Evolutionary conservation across 2,113 vertebrate species (phyloP), one percentile per base, ranked within the genome.

Genomic region (Catharus bicknelli): DNA sequence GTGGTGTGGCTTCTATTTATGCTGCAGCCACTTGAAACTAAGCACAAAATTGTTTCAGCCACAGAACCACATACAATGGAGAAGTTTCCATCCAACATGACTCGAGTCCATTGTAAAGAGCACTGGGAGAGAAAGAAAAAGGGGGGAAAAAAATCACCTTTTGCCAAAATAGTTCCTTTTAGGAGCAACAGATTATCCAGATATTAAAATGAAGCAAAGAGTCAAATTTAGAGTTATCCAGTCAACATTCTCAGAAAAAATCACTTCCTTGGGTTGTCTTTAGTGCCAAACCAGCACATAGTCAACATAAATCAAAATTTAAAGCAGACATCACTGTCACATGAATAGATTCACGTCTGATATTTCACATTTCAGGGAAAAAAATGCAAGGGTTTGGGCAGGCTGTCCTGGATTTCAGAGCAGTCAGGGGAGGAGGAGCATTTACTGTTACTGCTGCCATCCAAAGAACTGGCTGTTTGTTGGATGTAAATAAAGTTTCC

Each of bases 1-100:
- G 58, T 91, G 79, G 57, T 80, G 82, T 84, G 84, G 93, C 87
- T 94, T 94, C 94, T 94, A 95, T 97, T 96, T 95, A 76, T 96
- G 67, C 17, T 74, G 36, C 79, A 92, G 70, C 90, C 70, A 87
- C 90, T 96, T 91, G 87, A 96, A 95, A 80, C 90, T 80, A 23
- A 94, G 74, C 73, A 90, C 91, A 95, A 91, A 94, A 91, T 85
- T 87, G 83, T 94, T 96, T 90, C 86, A 67, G 63, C 88, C 90
- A 85, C 40, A 6, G 80, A 95, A 89, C 92, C 80, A 93, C 94
- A 64, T 88, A 95, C 92, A 92, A 90, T 96, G 94, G 83, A 83
- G 75, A 96, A 86, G 43, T 95, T 96, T 96, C 94, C 95, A 86
- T 91, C 73, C 57, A 88, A 54, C 23, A 15, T 89, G 70, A 84